Evolutionary conservation across 2,888 invertebrate species (phyloP).

Genomic region (Baronia brevicornis): DNA sequence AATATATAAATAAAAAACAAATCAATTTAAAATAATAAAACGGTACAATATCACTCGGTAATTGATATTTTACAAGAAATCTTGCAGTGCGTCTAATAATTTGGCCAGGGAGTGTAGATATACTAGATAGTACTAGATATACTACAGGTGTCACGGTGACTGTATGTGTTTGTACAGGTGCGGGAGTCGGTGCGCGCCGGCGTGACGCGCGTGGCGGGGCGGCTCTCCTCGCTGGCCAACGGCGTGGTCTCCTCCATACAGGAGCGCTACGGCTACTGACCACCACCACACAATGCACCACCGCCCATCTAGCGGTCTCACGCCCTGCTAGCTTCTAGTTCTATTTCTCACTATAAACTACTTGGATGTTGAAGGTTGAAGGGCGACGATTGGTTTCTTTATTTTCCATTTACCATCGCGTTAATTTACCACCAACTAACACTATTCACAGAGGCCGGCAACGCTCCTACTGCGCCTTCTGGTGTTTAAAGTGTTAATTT

Average conservation of each 20-base stretch:
- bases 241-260: conserved; percentile 96
- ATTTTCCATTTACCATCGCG: too few species aligned
- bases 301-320: conserved; percentile 1
- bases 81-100: neutral
- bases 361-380: too few species aligned
- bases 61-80: neutral
- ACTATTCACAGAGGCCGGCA: too few species aligned
- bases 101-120: neutral
- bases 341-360: conserved; percentile 6
- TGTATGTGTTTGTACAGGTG: conserved; percentile 71
- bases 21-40: too few species aligned
- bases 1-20: too few species aligned
- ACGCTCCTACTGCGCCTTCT: too few species aligned
- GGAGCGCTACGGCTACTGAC: conserved; percentile 82
- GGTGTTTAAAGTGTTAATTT: too few species aligned
- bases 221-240: conserved; percentile 94
- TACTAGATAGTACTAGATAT: neutral
- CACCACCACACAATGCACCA: neutral
- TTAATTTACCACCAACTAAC: too few species aligned
- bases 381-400: too few species aligned
- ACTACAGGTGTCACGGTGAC: neutral
- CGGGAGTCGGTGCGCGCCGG: conserved; percentile 98
- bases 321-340: conserved; percentile 3
- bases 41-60: too few species aligned
- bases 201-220: conserved; percentile 95